phyloP scores from a whole-genome alignment of 2,113 vertebrate genomes.

The Ginglymostoma cirratum region DNA sequence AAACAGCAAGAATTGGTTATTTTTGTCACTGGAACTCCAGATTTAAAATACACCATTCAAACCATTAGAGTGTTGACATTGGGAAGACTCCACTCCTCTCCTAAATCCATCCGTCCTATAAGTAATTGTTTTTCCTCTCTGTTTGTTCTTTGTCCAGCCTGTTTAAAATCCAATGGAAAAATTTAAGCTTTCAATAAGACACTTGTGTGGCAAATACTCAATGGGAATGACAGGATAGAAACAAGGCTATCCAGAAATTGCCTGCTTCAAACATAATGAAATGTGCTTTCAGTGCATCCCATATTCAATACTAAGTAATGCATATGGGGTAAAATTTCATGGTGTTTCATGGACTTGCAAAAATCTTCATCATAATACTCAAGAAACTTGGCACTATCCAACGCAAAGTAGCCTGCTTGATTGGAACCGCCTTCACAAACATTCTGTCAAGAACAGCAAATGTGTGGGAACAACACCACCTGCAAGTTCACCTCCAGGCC shows the following conservation, averaged over 20 bases:
- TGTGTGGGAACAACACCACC: too few relatives aligned
- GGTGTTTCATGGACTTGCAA: too few relatives aligned
- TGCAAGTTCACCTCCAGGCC: too few relatives aligned
- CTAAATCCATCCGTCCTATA: background rate
- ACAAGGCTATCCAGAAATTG: background rate
- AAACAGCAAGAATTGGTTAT: background rate
- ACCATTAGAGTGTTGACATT: background rate
- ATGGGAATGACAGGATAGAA: background rate
- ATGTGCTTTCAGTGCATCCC: too few relatives aligned
- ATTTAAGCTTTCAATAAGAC: background rate
- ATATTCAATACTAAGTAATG: too few relatives aligned
- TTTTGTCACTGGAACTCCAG: background rate
- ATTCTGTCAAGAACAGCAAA: too few relatives aligned
- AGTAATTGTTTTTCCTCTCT: background rate
- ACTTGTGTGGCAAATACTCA: background rate
- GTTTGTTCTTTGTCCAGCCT: background rate
- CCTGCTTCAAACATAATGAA: background rate
- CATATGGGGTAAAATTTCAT: too few relatives aligned
- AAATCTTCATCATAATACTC: too few relatives aligned
- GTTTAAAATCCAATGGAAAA: background rate
- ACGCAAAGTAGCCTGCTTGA: too few relatives aligned
- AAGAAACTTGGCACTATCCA: too few relatives aligned
- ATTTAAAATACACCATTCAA: background rate
- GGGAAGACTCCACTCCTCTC: background rate
- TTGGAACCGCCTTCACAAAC: too few relatives aligned